Evolutionary conservation across 1,140 invertebrate genomes (phyloP), one percentile per base, ranked within the genome.

Genomic region (Aradophagus sp.): DNA sequence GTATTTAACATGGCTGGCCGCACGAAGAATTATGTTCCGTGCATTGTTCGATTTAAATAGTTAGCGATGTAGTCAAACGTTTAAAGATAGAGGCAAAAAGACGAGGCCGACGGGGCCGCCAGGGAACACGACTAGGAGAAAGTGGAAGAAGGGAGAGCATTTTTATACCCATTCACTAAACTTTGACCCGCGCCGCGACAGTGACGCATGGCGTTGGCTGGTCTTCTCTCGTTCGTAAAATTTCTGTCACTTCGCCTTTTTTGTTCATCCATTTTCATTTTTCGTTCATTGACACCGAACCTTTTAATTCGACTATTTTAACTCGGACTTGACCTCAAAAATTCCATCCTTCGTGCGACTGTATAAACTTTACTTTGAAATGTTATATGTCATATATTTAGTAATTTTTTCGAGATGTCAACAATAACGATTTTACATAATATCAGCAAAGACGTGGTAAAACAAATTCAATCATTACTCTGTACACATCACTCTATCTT

Each of bases 161-260:
- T 63, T 63, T 63, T 63, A 38, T 63, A 41, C 59, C 32, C 36
- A 45, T 47, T 63, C 38, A 20, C 36, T 63, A 62, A 68, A 68
- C 65, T 68, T 61, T 68, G 65, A 68, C 65, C 52, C 16, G 26
- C 12, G 10, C 8, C 36, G 14, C 26, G 59, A 45, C 53, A 70
- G 68, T 69, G 74, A 75, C 56, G 61, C 61, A 75, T 75, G 56
- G 58, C 69, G 63, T 67, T 79, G 63, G 74, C 63, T 76, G 72
- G 66, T 53, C 47, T 68, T 44, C 48, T 68, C 63, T 53, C 47
- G 47, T 53, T 58, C 41, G 39, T 55, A 36, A 55, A 53, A 68
- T 61, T 61, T 68, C 38, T 66, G 47, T 11, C 31, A 38, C 20
- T 38, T 26, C 6, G 6, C 11, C 23, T 35, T 58, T 17, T 15